Conservation (phyloP, 1,140 invertebrate genomes). For the Vanessa tameamea region DNA sequence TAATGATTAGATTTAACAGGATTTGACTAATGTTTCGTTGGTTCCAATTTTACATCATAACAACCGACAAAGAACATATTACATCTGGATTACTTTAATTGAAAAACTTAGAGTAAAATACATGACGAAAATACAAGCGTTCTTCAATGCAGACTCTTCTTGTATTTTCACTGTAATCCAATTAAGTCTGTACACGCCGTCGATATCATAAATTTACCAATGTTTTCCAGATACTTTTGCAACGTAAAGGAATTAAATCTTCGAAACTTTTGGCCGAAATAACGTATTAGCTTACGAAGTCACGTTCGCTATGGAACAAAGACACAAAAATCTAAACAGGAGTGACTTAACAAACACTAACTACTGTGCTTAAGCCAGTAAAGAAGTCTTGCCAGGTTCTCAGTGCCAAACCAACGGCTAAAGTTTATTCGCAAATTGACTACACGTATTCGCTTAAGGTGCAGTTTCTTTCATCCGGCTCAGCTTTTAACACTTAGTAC, state of each 20-base stretch:
- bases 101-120: neutral
- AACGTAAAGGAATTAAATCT: slow-evolving; percentile 24
- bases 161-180: slow-evolving; percentile 8
- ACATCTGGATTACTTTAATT: neutral
- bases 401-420: slow-evolving; percentile 62
- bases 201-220: slow-evolving; percentile 23
- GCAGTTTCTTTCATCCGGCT: slow-evolving; percentile 75
- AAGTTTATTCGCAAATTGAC: slow-evolving; percentile 79
- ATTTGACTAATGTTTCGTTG: no score
- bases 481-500: slow-evolving; percentile 49
- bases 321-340: slow-evolving; percentile 44
- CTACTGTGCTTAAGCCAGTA: slow-evolving; percentile 60
- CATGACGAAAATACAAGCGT: neutral
- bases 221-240: slow-evolving; percentile 11
- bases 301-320: slow-evolving; percentile 35
- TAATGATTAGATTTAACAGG: no score
- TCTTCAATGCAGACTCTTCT: neutral
- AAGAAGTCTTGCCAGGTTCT: slow-evolving; percentile 60
- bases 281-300: slow-evolving; percentile 42
- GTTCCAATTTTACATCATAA: no score
- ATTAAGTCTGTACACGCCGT: slow-evolving; percentile 23
- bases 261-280: slow-evolving; percentile 28
- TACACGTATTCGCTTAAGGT: slow-evolving; percentile 76
- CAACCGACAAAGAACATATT: no score
- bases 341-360: slow-evolving; percentile 52